A percentile compares a stretch with the other conserved stretches of the same genome.
Conservation (phyloP, 1,140 invertebrate species). For the Macrobrachium nipponense region DNA sequence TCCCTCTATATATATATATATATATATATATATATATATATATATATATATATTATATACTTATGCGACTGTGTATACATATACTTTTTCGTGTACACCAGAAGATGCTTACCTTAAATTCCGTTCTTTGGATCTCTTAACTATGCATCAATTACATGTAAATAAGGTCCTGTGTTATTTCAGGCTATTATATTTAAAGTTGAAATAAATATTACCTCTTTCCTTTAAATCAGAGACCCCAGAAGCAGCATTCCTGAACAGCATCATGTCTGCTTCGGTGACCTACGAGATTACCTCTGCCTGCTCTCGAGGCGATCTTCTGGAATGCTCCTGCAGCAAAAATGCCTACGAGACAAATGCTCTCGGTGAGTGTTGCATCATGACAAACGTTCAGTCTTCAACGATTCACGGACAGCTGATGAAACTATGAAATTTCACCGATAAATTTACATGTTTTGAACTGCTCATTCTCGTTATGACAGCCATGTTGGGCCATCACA, state of each 20-base stretch:
- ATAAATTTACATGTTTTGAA: no score
- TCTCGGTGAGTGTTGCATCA: not conserved
- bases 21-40: slow-evolving; percentile 7
- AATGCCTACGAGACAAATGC: not conserved
- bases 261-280: slow-evolving; percentile 92
- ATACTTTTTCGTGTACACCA: not conserved
- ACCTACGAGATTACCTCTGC: slow-evolving; percentile 89
- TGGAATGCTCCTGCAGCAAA: slow-evolving; percentile 84
- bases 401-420: no score
- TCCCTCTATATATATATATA: no score
- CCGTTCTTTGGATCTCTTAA: not conserved
- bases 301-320: slow-evolving; percentile 86
- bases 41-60: not conserved
- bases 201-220: not conserved
- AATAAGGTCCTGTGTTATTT: no score
- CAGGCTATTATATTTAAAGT: not conserved
- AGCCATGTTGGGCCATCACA: not conserved
- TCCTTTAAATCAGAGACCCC: slow-evolving; percentile 79
- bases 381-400: not conserved
- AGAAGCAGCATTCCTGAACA: slow-evolving; percentile 93
- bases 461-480: no score
- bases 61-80: not conserved
- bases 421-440: no score
- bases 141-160: no score
- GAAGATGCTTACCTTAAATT: not conserved